Evolutionary conservation across 2,888 invertebrate species (phyloP), one percentile per base, ranked within the genome.

Genomic region (Byasa hedistus): DNA sequence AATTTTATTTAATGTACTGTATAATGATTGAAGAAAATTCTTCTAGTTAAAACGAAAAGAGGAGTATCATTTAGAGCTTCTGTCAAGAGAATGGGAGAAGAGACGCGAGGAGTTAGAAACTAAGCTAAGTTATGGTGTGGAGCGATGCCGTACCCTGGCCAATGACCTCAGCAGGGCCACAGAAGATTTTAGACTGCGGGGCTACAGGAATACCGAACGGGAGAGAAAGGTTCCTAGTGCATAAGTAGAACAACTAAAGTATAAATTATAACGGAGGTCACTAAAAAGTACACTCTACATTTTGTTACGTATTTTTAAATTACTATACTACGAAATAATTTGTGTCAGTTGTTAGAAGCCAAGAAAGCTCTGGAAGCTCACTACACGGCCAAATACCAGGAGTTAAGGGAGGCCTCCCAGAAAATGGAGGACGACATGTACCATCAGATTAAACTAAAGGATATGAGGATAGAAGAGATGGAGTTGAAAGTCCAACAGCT

Each of bases 111-210:
- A 92, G 71, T 77, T 95, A 57, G 94, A 95, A 75, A 79, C 84
- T 0, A 93, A 93, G 72, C 81, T 95, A 17, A 84, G 86, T 0
- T 86, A 84, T 7, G 94, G 93, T 60, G 87, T 95, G 5, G 93
- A 93, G 57, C 93, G 94, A 74, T 95, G 95, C 71, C 92, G 93
- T 68, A 82, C 83, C 36, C 80, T 95, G 1, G 93, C 94, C 0
- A 87, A 91, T 0, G 93, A 93, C 69, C 84, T 95, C 12, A 92
- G 93, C 70, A 83, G 87, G n/a, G 93, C 93, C n/a, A 93, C 93
- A 0, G 93, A 93, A 57, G 93, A 94, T 80, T 89, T 94, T 65
- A 73, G 92, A 27, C 80, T 88, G 2, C 76, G 92, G 3, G 91
- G 92, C 7, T 87, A 89, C 64, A 81, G 92, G 71, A 92, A 92